Evolutionary conservation across 2,797 vertebrate genomes (phyloP).

Genomic region (Syngnathus acus): DNA sequence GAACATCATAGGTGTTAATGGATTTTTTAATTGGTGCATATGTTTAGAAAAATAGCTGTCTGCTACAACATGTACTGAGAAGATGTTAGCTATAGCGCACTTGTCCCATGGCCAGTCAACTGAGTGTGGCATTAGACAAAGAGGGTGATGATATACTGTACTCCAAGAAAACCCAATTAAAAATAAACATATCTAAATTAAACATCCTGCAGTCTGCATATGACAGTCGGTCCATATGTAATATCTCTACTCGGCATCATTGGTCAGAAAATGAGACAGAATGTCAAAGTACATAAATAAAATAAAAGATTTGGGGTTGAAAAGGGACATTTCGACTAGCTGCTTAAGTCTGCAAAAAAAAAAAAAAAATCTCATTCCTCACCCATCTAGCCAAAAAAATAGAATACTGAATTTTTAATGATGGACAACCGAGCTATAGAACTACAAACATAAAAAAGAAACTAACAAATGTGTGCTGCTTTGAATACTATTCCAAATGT

Average conservation of each 20-base stretch:
- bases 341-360: too few relatives aligned
- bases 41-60: constrained; percentile 29
- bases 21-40: constrained; percentile 65
- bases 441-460: too few relatives aligned
- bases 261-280: not conserved
- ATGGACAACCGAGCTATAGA: too few relatives aligned
- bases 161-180: constrained; percentile 1
- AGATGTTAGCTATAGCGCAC: constrained; percentile 2
- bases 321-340: not conserved
- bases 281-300: not conserved
- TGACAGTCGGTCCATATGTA: not conserved
- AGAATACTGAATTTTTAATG: too few relatives aligned
- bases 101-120: constrained; percentile 11
- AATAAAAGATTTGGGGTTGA: not conserved
- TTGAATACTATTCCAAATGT: too few relatives aligned
- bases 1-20: constrained; percentile 75
- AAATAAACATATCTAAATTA: constrained; percentile 1
- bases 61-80: constrained; percentile 26
- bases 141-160: not conserved
- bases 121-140: constrained; percentile 10
- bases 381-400: too few relatives aligned
- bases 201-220: not conserved
- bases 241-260: not conserved
- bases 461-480: too few relatives aligned
- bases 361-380: too few relatives aligned